Conservation (phyloP, 2,113 vertebrate species). For the Puntigrus tetrazona region DNA sequence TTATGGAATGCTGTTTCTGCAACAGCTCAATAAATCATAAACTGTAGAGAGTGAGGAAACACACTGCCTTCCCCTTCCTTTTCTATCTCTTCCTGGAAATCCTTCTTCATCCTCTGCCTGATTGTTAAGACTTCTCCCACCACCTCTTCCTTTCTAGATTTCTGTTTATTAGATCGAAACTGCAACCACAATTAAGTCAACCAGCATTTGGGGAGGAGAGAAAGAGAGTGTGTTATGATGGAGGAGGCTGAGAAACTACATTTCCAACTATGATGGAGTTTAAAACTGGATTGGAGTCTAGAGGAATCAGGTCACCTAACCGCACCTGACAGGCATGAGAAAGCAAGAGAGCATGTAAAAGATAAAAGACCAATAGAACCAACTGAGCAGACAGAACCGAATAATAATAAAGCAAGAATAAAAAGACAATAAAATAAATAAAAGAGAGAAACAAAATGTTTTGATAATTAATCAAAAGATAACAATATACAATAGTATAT, state of each 20-base stretch:
- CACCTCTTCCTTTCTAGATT: neutral
- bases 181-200: slow-evolving; percentile 6
- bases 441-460: neutral
- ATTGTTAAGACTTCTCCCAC: neutral
- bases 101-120: slow-evolving; percentile 9
- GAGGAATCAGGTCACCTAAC: slow-evolving; percentile 42
- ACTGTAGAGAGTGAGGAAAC: neutral
- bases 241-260: neutral
- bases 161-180: neutral
- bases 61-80: neutral
- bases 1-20: neutral
- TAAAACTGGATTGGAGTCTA: slow-evolving; percentile 29
- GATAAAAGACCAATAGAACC: neutral
- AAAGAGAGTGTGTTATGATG: neutral
- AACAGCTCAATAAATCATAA: slow-evolving; percentile 17
- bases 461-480: neutral
- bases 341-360: neutral
- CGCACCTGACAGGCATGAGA: slow-evolving; percentile 34
- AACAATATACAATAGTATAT: neutral
- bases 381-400: slow-evolving; percentile 42
- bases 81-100: neutral
- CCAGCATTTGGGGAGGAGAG: slow-evolving; percentile 15
- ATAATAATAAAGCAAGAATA: neutral
- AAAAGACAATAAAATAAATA: neutral
- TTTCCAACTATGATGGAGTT: slow-evolving; percentile 19